Base-by-base conservation (phyloP, 1,140 invertebrate species). In the Heterodera schachtii region DNA sequence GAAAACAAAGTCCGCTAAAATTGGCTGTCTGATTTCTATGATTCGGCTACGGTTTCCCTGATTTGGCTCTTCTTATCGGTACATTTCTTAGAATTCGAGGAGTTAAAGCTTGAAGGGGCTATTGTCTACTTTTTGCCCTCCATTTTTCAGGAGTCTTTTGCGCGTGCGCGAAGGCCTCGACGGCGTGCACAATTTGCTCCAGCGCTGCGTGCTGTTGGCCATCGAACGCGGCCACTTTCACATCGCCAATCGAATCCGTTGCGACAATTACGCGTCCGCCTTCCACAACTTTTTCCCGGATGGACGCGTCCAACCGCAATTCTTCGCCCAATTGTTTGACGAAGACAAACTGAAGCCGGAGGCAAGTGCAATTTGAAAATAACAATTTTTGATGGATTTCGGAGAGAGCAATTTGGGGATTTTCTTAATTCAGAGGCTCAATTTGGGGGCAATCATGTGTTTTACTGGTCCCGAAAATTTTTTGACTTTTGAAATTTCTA, bases 211-310 rank as follows among this genome's bases (percentile, higher is more conserved):
- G n/a, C 19, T 80, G 41, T 13, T 80, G 19, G 78, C 78, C 21
- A 80, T 80, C 67, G n/a, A 21, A 3, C 57, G 75, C 6, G 64
- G 78, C 49, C 78, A 80, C 41, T 16, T 75, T n/a, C 74, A 80
- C 44, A 31, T 80, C 43, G 78, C 78, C n/a, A 80, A 80, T 44
- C 64, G 49, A 7, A 64, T 80, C 31, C 64, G 76, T 4, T 43
- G 41, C 9, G 69, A 73, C 49, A 73, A 80, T 31, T 80, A 64
- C 44, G 64, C 78, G 1, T 31, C 71, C 41, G 78, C 78, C 9
- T 80, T 80, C n/a, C 78, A 80, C 43, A 46, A 57, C 52, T 80
- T 80, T 46, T 80, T 80, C 75, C 78, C 75, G 44, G 78, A 80
- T 11, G 78, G 78, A 8, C 41, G 78, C 70, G 52, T 69, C 21